Percentiles rank a stretch among this genome's conserved stretches.
phyloP scores from a whole-genome alignment of 2,888 invertebrate species.

The Pandemis heparana region DNA sequence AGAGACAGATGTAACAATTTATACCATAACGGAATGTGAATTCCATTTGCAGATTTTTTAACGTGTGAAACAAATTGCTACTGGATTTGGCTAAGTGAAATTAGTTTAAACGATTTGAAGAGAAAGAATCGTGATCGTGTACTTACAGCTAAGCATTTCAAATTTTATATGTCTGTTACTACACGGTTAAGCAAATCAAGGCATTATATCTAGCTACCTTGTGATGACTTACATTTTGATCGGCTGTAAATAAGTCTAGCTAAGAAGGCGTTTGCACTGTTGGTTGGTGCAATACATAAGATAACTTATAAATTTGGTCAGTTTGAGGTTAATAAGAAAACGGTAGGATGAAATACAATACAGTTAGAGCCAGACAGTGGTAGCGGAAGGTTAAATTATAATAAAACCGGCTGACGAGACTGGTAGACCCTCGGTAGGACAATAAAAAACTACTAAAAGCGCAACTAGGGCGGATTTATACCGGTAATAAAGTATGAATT shows the following conservation, averaged over 20 bases:
- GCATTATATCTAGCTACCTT: too few species aligned
- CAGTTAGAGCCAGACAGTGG: neutral
- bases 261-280: neutral
- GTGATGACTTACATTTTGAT: too few species aligned
- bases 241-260: too few species aligned
- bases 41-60: conserved; percentile 17
- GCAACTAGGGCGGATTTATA: conserved; percentile 63
- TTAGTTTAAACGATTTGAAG: neutral
- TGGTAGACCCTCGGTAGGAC: conserved; percentile 55
- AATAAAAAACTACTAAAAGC: conserved; percentile 64
- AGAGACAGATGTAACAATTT: conserved; percentile 27
- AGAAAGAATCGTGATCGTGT: neutral
- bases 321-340: neutral
- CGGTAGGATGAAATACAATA: neutral
- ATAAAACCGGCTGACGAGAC: conserved; percentile 50
- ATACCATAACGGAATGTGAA: conserved; percentile 23
- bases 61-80: conserved; percentile 10
- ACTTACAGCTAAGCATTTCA: neutral
- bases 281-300: neutral
- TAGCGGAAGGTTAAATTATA: conserved; percentile 10
- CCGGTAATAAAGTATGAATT: conserved; percentile 64
- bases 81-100: conserved; percentile 16
- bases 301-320: neutral
- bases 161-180: too few species aligned
- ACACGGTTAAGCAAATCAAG: too few species aligned